Base-by-base conservation (phyloP, 2,888 invertebrate species). In the Pseudococcus jackbeardsleyi region DNA sequence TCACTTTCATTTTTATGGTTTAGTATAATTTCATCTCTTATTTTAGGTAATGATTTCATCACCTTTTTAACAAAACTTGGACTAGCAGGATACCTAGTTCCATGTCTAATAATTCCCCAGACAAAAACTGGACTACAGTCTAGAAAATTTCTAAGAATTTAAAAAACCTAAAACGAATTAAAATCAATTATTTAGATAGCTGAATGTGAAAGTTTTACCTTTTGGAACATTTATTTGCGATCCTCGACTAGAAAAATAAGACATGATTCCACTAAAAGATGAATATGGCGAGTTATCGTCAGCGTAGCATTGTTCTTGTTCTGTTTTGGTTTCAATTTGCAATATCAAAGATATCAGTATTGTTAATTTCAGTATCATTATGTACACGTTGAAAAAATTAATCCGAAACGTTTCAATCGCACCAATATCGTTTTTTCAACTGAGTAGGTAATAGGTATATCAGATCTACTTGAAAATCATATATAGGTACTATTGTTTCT, bases 1-100 rank as follows among this genome's bases (percentile, higher is more conserved):
- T 39, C 42, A 77, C 77, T 39, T 39, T 42, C 77, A n/a, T 42
- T 77, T 15, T 77, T 77, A 26, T 77, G 77, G 17, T 77, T 77
- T 17, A 8, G 6, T 17, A 77, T 7, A n/a, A 77, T 77, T 77
- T 77, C 15, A 77, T 42, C 26, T 42, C 77, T 77, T 42, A 77
- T 39, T 39, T 54, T 54, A 1, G 17, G 54, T 17, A 54, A 54
- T 5, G 2, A 1, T 77, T 39, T 42, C 3, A 1, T 50, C 3
- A 11, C 5, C 33, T 39, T 39, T 1, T 12, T n/a, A 17, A 42
- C n/a, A 2, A 8, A 6, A 42, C n/a, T 72, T 7, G 2, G 6
- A 22, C 17, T 15, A 17, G 5, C 42, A 12, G 77, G 77, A 39
- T 77, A 39, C 26, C 77, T 77, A 0, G 77, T 77, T 17, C 77